Evolutionary conservation across 2,113 vertebrate species (phyloP).

Genomic region (Macquaria ambigua): DNA sequence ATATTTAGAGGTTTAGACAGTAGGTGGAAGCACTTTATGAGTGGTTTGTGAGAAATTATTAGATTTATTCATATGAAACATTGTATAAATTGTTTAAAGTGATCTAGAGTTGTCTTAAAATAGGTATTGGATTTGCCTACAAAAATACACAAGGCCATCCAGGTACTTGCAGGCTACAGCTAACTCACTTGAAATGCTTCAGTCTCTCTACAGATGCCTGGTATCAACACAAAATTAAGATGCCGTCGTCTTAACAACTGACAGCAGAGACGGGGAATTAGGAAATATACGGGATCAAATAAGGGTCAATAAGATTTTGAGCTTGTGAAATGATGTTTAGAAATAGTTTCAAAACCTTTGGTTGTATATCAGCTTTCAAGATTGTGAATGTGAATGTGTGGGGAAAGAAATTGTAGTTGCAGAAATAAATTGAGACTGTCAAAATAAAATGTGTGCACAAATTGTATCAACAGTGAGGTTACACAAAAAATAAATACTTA

Average conservation of each 20-base stretch:
- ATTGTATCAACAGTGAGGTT: not conserved
- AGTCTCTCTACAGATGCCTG: conserved; percentile 27
- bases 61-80: conserved; percentile 64
- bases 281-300: conserved; percentile 6
- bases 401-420: not conserved
- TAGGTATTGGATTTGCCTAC: conserved; percentile 42
- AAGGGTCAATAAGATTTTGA: conserved; percentile 3
- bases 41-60: conserved; percentile 66
- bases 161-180: conserved; percentile 50
- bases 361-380: conserved; percentile 13
- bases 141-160: conserved; percentile 48
- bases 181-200: conserved; percentile 38
- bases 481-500: not conserved
- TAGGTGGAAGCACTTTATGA: conserved; percentile 79
- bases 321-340: not conserved
- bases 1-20: conserved; percentile 66
- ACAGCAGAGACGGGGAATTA: conserved; percentile 11
- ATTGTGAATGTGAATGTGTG: conserved; percentile 11
- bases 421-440: not conserved
- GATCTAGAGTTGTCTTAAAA: conserved; percentile 73
- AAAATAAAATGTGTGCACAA: not conserved
- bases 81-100: conserved; percentile 59
- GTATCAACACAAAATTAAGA: conserved; percentile 10
- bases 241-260: conserved; percentile 19
- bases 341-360: not conserved